Evolutionary conservation across 2,113 vertebrate genomes (phyloP).

Genomic region (Dipodomys merriami): DNA sequence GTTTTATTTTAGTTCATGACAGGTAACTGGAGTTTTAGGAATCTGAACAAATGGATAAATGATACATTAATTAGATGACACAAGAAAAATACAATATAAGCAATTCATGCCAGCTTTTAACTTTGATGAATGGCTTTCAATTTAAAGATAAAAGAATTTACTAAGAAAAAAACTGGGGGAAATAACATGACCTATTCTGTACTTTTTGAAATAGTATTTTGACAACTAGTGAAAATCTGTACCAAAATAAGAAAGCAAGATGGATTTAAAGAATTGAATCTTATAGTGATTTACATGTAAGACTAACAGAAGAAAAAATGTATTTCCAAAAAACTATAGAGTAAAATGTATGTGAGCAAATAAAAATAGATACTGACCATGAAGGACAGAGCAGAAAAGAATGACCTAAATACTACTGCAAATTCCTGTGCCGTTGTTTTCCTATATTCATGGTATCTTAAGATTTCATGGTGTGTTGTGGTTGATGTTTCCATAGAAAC

Average conservation of each 20-base stretch:
- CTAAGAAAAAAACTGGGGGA: not conserved
- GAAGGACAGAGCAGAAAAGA: not conserved
- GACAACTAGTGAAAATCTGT: not conserved
- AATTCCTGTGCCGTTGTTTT: not conserved
- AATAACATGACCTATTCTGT: not conserved
- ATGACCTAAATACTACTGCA: not conserved
- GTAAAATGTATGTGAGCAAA: not conserved
- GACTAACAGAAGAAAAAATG: not conserved
- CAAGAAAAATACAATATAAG: not conserved
- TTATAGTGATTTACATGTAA: not conserved
- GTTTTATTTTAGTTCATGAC: not conserved
- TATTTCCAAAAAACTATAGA: not conserved
- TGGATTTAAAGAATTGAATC: not conserved
- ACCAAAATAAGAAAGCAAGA: not conserved
- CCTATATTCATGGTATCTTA: not conserved
- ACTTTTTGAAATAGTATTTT: not conserved
- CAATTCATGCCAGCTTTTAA: not conserved
- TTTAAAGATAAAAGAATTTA: slow-evolving; percentile 9
- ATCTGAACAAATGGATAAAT: not conserved
- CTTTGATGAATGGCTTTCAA: not conserved
- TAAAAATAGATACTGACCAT: not conserved
- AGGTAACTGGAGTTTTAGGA: not conserved
- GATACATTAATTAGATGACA: not conserved
- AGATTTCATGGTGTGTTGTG: not conserved
- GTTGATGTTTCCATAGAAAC: slow-evolving; percentile 32